A percentile compares a stretch with the other conserved stretches of the same genome.
Conservation (phyloP, 2,888 invertebrate species). For the Pantelozetes paolii region DNA sequence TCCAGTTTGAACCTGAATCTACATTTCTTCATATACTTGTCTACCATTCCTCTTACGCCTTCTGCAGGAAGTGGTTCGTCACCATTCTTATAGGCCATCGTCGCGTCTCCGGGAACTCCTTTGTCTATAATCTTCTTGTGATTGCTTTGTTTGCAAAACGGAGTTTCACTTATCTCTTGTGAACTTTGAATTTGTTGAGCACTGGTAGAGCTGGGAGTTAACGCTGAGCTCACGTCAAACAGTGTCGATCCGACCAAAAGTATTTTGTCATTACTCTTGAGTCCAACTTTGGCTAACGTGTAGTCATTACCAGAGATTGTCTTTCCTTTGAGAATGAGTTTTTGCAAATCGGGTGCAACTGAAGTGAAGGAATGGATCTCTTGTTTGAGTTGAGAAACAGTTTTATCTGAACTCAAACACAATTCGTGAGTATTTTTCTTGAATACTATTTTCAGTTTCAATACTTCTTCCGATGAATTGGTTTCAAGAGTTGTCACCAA, state of each 20-base stretch:
- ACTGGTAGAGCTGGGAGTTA: background rate
- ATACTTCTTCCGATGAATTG: background rate
- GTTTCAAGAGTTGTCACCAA: no score
- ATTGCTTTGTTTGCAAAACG: background rate
- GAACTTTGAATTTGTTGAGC: background rate
- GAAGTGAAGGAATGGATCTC: background rate
- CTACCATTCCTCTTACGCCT: background rate
- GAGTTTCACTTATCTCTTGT: background rate
- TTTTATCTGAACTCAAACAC: background rate
- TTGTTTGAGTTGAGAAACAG: background rate
- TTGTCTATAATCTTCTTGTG: background rate
- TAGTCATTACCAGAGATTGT: background rate
- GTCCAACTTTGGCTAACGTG: background rate
- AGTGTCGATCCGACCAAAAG: background rate
- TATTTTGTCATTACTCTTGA: background rate
- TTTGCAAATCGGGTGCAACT: background rate
- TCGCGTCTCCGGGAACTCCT: background rate
- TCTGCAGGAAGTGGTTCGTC: background rate
- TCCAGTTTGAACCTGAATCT: background rate
- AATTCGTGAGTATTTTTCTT: background rate
- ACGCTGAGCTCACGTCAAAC: background rate
- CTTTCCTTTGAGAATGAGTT: background rate
- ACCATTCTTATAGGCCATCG: background rate
- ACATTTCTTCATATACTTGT: background rate
- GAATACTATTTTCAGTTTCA: background rate